Base-by-base conservation (phyloP, 2,113 vertebrate species). In the Zosterops hypoxanthus region DNA sequence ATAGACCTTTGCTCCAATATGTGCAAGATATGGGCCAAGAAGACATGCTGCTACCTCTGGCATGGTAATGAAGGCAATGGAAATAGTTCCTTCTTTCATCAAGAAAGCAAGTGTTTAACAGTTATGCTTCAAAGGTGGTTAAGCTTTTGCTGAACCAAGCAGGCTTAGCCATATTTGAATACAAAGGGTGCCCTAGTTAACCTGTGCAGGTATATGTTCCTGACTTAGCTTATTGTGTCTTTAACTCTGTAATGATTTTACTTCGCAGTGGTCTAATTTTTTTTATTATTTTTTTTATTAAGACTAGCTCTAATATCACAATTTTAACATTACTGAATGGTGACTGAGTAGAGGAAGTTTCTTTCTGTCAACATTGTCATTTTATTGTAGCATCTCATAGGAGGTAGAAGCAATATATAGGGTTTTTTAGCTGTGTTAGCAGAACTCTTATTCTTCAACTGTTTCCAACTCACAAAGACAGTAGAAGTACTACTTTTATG, bases 1-100 rank as follows among this genome's bases (percentile, higher is more conserved):
- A 99, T 89, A 98, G 99, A 98, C 99, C 99, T 59, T 97, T 99
- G 96, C 95, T 99, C 96, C 99, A 99, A 91, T 99, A 99, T 96
- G 99, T 99, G 86, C 99, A 99, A 98, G 99, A 99, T 95, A 99
- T 99, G 99, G 99, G 99, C 94, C 99, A 99, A 98, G 99, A 99
- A 97, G 99, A 99, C 97, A 99, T 99, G 99, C 98, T 99, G 95
- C 98, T 99, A 87, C 99, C 99, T 59, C 98, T 99, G 6, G 99
- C 99, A 97, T 99, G 99, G 99, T 99, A 98, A 98, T 79, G 93
- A 96, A 94, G 94, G 82, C 47, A 93, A 8, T 89, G 88, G 90
- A 85, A 87, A 23, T 86, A 95, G 83, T 93, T 81, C 77, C 44
- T 91, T 57, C 33, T 96, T 78, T 93, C 91, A 39, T 70, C 49